These are phyloP conservation scores for Condylura cristata DNA, from an alignment of 2,113 vertebrate species.

Conservation along the genomic window DNA sequence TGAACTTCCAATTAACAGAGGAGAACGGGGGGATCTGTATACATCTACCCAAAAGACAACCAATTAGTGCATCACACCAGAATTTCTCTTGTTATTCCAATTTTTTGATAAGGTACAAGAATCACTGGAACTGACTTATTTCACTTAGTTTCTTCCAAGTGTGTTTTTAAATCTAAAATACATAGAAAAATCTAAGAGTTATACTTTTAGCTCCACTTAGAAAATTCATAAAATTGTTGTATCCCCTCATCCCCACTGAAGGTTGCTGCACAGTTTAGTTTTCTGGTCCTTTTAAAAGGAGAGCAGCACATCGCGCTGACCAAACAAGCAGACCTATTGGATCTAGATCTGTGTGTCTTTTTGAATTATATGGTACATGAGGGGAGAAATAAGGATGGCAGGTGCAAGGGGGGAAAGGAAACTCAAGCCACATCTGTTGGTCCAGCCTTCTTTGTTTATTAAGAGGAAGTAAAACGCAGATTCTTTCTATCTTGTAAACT, in stretches of 20 bases:
- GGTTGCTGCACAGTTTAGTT: neutral
- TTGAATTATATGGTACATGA: too few relatives aligned
- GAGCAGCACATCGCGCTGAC: neutral
- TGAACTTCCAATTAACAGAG: slow-evolving; percentile 1
- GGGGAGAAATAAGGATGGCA: too few relatives aligned
- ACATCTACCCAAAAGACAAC: neutral
- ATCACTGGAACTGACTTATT: neutral
- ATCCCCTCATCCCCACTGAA: neutral
- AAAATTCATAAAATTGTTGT: neutral
- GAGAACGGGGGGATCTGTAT: neutral
- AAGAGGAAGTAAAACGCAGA: neutral
- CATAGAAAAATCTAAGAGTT: neutral
- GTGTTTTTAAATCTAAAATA: slow-evolving; percentile 26
- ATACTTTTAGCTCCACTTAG: neutral
- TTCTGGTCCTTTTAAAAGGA: neutral
- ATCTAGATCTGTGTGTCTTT: slow-evolving; percentile 8
- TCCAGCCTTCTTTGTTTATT: neutral
- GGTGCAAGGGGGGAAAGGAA: neutral
- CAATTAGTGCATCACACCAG: neutral
- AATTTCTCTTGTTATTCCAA: slow-evolving; percentile 7
- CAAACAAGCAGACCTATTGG: neutral
- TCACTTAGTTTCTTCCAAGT: slow-evolving; percentile 17
- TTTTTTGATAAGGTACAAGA: slow-evolving; percentile 19
- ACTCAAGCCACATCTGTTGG: neutral
- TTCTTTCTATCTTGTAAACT: neutral